Evolutionary conservation across 2,888 invertebrate genomes (phyloP).

Genomic region (Calameuta pallipes): DNA sequence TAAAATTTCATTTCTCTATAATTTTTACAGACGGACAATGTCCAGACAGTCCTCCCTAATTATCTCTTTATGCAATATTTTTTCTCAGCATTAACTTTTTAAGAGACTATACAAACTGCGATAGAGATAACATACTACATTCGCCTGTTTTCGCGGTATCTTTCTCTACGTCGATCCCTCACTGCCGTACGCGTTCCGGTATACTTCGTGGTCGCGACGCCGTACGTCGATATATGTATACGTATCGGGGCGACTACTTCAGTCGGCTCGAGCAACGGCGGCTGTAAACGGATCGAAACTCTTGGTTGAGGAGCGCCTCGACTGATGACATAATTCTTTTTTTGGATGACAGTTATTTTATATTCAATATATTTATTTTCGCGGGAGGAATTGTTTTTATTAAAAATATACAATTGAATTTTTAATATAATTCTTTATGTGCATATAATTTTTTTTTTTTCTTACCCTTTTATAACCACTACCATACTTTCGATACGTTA

Average conservation of each 20-base stretch:
- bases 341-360: neutral
- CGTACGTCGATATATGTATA: conserved; percentile 40
- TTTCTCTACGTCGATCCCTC: no score
- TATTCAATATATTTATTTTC: neutral
- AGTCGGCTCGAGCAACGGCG: neutral
- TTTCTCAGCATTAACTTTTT: no score
- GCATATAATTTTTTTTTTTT: neutral
- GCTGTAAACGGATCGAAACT: neutral
- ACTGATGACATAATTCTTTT: neutral
- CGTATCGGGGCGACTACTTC: conserved; percentile 18
- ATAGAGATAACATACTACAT: no score
- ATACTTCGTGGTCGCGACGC: conserved; percentile 44
- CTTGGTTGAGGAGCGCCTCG: neutral
- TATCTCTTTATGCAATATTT: no score
- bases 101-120: no score
- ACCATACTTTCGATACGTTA: neutral
- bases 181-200: no score
- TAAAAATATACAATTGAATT: neutral
- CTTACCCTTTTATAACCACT: neutral
- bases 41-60: no score
- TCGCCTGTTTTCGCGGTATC: no score
- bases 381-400: no score
- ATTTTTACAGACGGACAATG: no score
- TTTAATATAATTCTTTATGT: neutral
- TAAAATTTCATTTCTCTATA: no score